Evolutionary conservation across 1,140 invertebrate genomes (phyloP), one percentile per base, ranked within the genome.

Genomic region (Aradophagus sp.): DNA sequence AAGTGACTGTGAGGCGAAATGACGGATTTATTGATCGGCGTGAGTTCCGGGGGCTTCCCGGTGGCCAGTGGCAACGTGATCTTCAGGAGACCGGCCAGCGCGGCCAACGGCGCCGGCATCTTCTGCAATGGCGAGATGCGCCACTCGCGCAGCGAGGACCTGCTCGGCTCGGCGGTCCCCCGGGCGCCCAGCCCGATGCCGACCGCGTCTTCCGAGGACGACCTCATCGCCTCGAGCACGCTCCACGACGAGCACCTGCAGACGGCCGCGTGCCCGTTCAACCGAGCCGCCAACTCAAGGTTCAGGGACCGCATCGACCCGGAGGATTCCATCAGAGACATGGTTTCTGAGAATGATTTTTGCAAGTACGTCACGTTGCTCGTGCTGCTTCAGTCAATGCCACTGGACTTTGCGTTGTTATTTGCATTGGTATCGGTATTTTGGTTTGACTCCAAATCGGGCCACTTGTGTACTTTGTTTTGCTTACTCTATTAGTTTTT

Each of bases 341-440:
- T 90, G 65, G 86, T 90, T 32, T 88, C 87, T 2, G 89, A 90
- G 65, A 90, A 90, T 77, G 89, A 90, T 79, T 85, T 90, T 53
- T 90, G 89, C 77, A 88, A 88, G 89, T 90, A 62, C 66, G 80
- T 71, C n/a, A n/a, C n/a, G n/a, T n/a, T n/a, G n/a, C n/a, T n/a
- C n/a, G n/a, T n/a, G n/a, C n/a, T n/a, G n/a, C n/a, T n/a, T n/a
- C n/a, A n/a, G n/a, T n/a, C n/a, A n/a, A n/a, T n/a, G n/a, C n/a
- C n/a, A n/a, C n/a, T n/a, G n/a, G n/a, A n/a, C n/a, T n/a, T n/a
- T n/a, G n/a, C n/a, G n/a, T n/a, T n/a, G n/a, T n/a, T n/a, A n/a
- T n/a, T n/a, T n/a, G n/a, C n/a, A n/a, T n/a, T n/a, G n/a, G n/a
- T n/a, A n/a, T n/a, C n/a, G n/a, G n/a, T n/a, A n/a, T n/a, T n/a